These are phyloP conservation scores for Lanistes nyassanus DNA, from an alignment of 1,140 invertebrate species.

Conservation along the genomic window DNA sequence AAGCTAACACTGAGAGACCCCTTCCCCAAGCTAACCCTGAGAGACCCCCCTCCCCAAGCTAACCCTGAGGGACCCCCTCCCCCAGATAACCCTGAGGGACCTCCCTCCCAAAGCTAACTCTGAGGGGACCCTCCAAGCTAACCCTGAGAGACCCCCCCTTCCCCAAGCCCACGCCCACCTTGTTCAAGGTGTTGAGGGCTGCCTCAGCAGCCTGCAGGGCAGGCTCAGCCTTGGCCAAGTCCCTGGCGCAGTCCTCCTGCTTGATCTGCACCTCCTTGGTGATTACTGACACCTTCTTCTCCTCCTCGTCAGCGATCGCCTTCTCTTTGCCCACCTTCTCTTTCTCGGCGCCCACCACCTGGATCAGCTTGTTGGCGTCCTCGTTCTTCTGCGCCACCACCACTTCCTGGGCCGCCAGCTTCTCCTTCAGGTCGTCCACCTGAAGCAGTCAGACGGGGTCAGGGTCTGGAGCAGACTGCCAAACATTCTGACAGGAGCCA, in stretches of 20 bases:
- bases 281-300: constrained; percentile 91
- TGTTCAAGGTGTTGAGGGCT: constrained; percentile 96
- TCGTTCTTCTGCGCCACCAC: constrained; percentile 95
- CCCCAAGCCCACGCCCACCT: too few species aligned
- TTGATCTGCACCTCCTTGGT: constrained; percentile 94
- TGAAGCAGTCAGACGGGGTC: constrained; percentile 50
- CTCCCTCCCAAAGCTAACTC: too few species aligned
- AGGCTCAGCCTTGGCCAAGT: constrained; percentile 95
- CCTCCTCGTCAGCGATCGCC: constrained; percentile 91
- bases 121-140: too few species aligned
- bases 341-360: constrained; percentile 93
- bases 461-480: too few species aligned
- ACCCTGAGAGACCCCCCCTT: too few species aligned
- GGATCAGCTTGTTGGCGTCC: constrained; percentile 92
- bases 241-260: constrained; percentile 91
- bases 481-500: too few species aligned
- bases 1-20: too few species aligned
- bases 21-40: too few species aligned
- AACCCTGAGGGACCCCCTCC: too few species aligned
- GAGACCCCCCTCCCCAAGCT: too few species aligned
- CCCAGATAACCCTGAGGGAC: too few species aligned
- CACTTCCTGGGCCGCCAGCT: constrained; percentile 91
- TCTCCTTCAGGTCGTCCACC: constrained; percentile 92
- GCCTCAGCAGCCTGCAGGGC: constrained; percentile 91
- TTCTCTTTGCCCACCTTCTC: constrained; percentile 93